phyloP scores from a whole-genome alignment of 2,888 invertebrate genomes.

The Acleris emargana region DNA sequence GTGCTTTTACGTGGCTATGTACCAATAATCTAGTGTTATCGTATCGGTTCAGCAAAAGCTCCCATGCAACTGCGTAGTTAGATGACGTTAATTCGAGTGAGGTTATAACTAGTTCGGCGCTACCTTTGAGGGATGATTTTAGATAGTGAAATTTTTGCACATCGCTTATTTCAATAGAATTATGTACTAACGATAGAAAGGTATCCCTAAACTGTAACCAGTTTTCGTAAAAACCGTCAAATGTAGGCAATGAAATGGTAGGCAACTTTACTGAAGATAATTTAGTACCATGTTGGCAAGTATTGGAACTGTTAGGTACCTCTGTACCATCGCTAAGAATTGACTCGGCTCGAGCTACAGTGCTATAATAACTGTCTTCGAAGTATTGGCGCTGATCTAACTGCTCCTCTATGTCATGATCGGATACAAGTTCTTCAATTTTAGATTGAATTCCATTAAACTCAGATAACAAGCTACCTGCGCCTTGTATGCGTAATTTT shows the following conservation, averaged over 20 bases:
- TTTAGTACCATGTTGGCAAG: too few species aligned
- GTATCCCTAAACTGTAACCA: conserved; percentile 4
- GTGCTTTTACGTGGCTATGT: not conserved
- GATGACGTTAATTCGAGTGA: not conserved
- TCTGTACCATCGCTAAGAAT: too few species aligned
- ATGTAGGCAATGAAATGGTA: not conserved
- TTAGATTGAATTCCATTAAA: too few species aligned
- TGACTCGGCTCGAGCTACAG: too few species aligned
- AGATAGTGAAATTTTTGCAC: conserved; percentile 3
- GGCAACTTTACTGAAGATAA: not conserved
- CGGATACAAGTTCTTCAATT: too few species aligned
- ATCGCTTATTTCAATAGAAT: not conserved
- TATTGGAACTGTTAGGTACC: too few species aligned
- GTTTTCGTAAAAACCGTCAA: conserved; percentile 1
- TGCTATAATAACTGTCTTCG: too few species aligned
- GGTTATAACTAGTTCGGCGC: not conserved
- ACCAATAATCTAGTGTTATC: conserved; percentile 2
- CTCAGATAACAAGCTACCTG: too few species aligned
- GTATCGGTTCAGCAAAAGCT: not conserved
- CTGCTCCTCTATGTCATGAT: too few species aligned
- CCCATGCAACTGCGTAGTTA: not conserved
- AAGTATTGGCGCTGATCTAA: too few species aligned
- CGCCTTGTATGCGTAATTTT: too few species aligned
- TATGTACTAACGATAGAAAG: conserved; percentile 4
- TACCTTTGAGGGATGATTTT: conserved; percentile 6